phyloP scores from a whole-genome alignment of 2,797 vertebrate species.

The Pangasius djambal region DNA sequence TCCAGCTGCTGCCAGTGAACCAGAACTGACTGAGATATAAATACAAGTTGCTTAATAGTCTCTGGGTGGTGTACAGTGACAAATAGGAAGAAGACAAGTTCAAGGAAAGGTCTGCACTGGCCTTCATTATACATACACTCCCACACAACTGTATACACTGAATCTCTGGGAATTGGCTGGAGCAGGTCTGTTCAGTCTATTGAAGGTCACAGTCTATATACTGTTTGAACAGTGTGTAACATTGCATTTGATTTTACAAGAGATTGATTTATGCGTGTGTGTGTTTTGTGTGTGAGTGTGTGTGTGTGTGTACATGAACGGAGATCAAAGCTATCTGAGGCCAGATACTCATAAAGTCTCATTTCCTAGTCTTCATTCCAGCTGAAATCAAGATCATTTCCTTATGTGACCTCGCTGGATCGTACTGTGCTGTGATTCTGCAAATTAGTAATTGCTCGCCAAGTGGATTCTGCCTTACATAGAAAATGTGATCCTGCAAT shows the following conservation, averaged over 20 bases:
- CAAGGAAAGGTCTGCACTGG: conserved; percentile 12
- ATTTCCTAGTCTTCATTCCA: conserved; percentile 20
- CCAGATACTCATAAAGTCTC: conserved; percentile 15
- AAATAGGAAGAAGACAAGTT: conserved; percentile 25
- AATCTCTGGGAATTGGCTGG: not conserved
- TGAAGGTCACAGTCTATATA: not conserved
- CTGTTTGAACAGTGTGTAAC: not conserved
- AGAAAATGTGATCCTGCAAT: conserved; percentile 37
- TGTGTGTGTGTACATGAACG: not conserved
- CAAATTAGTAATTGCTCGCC: conserved; percentile 12
- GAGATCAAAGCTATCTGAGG: not conserved
- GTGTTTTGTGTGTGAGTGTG: not conserved
- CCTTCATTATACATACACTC: not conserved
- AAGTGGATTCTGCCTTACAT: conserved; percentile 15
- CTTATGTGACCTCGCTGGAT: conserved; percentile 20
- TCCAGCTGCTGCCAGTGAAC: conserved; percentile 17
- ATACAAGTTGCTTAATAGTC: conserved; percentile 9
- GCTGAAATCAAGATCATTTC: not conserved
- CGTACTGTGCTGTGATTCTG: conserved; percentile 22
- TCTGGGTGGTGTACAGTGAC: conserved; percentile 18
- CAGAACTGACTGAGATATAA: conserved; percentile 17
- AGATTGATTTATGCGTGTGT: not conserved
- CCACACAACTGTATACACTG: not conserved
- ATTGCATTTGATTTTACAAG: conserved; percentile 7
- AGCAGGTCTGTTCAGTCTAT: not conserved